These are phyloP conservation scores for Babylonia areolata DNA, from an alignment of 1,140 invertebrate species.

Conservation along the genomic window DNA sequence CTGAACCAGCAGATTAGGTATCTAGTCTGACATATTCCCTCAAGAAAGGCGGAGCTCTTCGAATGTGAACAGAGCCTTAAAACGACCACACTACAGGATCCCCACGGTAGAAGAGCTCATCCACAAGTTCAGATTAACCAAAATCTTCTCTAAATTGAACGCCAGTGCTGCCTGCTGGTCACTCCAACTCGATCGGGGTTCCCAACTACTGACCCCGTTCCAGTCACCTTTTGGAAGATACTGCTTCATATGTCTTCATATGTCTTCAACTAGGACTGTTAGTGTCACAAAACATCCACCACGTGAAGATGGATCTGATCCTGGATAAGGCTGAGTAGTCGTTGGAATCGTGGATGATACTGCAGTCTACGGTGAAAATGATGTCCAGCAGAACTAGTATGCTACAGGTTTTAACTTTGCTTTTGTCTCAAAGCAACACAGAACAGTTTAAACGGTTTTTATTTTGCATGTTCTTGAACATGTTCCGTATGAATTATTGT, in stretches of 20 bases:
- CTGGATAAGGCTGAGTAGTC: slow-evolving; percentile 67
- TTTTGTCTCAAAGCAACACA: no score
- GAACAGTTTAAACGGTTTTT: no score
- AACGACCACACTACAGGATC: slow-evolving; percentile 6
- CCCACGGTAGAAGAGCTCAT: slow-evolving; percentile 26
- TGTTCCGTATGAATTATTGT: no score
- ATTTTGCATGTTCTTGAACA: no score
- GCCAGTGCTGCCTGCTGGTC: slow-evolving; percentile 29
- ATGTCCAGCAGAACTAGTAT: slow-evolving; percentile 12
- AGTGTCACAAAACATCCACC: slow-evolving; percentile 62
- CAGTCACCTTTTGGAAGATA: slow-evolving; percentile 43
- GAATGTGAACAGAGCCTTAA: slow-evolving; percentile 17
- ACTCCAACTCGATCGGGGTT: neutral
- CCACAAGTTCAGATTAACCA: neutral
- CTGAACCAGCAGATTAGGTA: neutral
- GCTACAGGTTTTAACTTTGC: no score
- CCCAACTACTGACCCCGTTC: slow-evolving; percentile 17
- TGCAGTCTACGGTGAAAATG: neutral
- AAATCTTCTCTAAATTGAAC: slow-evolving; percentile 1
- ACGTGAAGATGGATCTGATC: slow-evolving; percentile 65
- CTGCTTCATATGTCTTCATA: slow-evolving; percentile 20
- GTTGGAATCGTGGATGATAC: slow-evolving; percentile 59
- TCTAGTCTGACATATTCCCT: neutral
- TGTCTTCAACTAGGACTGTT: slow-evolving; percentile 61
- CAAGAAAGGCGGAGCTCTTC: slow-evolving; percentile 18